A percentile compares a stretch with the other conserved stretches of the same genome.
phyloP scores from a whole-genome alignment of 2,888 invertebrate genomes.

The Drosophila putrida region DNA sequence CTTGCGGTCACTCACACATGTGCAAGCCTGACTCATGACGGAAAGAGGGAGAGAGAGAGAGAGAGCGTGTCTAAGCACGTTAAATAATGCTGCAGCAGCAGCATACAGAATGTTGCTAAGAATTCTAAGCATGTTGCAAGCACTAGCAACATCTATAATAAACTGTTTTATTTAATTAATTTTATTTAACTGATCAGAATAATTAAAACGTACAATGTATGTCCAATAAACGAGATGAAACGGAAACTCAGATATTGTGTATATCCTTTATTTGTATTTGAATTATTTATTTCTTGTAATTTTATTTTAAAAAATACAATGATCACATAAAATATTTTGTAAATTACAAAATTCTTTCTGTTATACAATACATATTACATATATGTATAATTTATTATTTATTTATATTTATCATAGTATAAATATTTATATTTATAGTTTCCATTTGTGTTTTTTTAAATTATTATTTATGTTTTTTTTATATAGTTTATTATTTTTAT shows the following conservation, averaged over 20 bases:
- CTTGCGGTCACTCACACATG: too few relatives aligned
- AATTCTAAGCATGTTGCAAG: too few relatives aligned
- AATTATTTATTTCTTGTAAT: slow-evolving; percentile 80
- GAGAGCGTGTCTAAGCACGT: too few relatives aligned
- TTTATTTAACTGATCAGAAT: not conserved
- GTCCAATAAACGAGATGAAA: not conserved
- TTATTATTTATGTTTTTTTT: slow-evolving; percentile 25
- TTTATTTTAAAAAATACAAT: slow-evolving; percentile 77
- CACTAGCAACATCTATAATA: too few relatives aligned
- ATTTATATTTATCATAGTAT: slow-evolving; percentile 34
- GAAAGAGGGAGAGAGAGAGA: too few relatives aligned
- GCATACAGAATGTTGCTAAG: too few relatives aligned
- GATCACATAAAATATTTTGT: slow-evolving; percentile 81
- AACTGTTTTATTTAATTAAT: too few relatives aligned
- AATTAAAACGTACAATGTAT: not conserved
- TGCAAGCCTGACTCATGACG: too few relatives aligned
- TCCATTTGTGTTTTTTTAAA: slow-evolving; percentile 24
- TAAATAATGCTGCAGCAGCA: too few relatives aligned
- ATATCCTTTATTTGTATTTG: slow-evolving; percentile 79
- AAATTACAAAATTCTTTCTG: slow-evolving; percentile 76
- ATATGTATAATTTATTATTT: slow-evolving; percentile 61
- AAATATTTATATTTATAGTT: slow-evolving; percentile 55
- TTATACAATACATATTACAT: slow-evolving; percentile 77
- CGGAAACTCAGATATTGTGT: slow-evolving; percentile 50
- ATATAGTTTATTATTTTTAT: too few relatives aligned